Conservation (phyloP, 2,797 vertebrate species). For the Myotis vivesi region DNA sequence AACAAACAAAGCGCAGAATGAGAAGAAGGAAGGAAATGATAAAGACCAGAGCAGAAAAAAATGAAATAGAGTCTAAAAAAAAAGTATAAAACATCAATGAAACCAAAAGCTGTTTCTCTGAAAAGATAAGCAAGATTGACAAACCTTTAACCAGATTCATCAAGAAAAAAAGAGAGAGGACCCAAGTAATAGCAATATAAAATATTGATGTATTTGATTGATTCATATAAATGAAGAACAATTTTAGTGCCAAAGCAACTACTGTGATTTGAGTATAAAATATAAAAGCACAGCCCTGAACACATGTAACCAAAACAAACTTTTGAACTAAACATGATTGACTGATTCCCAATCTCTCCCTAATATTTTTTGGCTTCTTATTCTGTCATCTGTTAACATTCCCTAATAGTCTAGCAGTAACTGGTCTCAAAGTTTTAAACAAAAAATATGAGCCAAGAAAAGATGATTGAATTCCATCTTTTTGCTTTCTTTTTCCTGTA, state of each 20-base stretch:
- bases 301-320: neutral
- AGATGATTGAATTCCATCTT: neutral
- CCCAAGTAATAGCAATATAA: neutral
- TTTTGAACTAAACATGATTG: conserved; percentile 24
- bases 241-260: neutral
- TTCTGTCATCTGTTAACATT: conserved; percentile 1
- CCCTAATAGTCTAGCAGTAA: neutral
- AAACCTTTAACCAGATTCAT: neutral
- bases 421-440: neutral
- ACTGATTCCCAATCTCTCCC: neutral
- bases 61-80: neutral
- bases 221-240: conserved; percentile 36
- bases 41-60: neutral
- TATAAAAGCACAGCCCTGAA: neutral
- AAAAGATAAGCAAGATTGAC: neutral
- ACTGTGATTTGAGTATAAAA: conserved; percentile 27
- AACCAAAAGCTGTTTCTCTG: neutral
- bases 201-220: conserved; percentile 35
- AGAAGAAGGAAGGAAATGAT: neutral
- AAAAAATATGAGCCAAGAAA: neutral
- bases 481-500: neutral
- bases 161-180: neutral
- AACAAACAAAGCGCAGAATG: neutral
- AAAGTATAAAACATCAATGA: neutral
- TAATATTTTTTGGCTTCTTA: neutral